A percentile compares a stretch with the other conserved stretches of the same genome.
phyloP scores from a whole-genome alignment of 2,797 vertebrate species.

The Centroberyx gerrardi region DNA sequence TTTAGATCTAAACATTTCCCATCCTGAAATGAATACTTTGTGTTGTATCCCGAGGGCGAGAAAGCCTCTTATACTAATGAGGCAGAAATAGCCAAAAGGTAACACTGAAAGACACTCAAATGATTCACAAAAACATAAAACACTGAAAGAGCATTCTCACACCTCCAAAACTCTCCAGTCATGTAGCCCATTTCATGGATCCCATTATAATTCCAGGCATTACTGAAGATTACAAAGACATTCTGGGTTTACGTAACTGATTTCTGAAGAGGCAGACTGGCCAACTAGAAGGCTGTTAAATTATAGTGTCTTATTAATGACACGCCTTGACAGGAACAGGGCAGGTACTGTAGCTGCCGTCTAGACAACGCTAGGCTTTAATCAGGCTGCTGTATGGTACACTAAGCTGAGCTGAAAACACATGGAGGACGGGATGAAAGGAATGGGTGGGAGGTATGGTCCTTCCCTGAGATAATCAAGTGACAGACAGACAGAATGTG shows the following conservation, averaged over 20 bases:
- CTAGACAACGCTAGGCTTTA: conserved; percentile 74
- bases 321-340: conserved; percentile 57
- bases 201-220: conserved; percentile 6
- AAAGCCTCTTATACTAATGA: not conserved
- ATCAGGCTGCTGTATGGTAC: conserved; percentile 52
- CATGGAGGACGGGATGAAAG: conserved; percentile 62
- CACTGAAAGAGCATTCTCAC: not conserved
- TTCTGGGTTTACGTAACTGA: conserved; percentile 3
- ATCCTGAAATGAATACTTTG: not conserved
- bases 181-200: conserved; percentile 3
- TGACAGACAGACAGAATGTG: conserved; percentile 5
- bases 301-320: conserved; percentile 59
- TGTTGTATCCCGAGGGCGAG: not conserved
- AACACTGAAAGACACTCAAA: conserved; percentile 5
- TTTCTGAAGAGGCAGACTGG: conserved; percentile 14
- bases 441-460: conserved; percentile 21
- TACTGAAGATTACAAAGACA: conserved; percentile 12
- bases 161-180: not conserved
- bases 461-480: conserved; percentile 21
- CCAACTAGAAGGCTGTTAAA: conserved; percentile 32
- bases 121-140: conserved; percentile 3
- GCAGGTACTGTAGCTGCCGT: conserved; percentile 56
- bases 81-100: not conserved
- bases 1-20: not conserved
- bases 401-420: conserved; percentile 52